A percentile compares a stretch with the other conserved stretches of the same genome.
These are phyloP conservation scores for Teinopalpus imperialis DNA, from an alignment of 2,888 invertebrate species.

Conservation along the genomic window DNA sequence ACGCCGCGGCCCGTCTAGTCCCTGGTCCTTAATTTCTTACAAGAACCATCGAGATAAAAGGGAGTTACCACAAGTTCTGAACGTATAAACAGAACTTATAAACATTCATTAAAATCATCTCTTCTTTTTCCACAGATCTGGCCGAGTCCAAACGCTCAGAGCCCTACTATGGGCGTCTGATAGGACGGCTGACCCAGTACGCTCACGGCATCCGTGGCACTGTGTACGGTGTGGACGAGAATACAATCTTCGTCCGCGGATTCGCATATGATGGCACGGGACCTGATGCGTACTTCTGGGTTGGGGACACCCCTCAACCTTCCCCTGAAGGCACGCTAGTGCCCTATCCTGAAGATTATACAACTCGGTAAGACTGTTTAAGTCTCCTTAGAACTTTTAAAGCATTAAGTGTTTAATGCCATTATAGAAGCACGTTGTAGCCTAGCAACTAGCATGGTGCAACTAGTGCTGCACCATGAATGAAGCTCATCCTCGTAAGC, in stretches of 20 bases:
- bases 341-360: conserved; percentile 93
- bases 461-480: no score
- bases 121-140: conserved; percentile 39
- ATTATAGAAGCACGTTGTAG: no score
- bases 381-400: no score
- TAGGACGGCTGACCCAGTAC: conserved; percentile 87
- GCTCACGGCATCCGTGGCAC: conserved; percentile 91
- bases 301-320: conserved; percentile 90
- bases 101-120: no score
- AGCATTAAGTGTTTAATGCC: no score
- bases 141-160: conserved; percentile 56
- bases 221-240: conserved; percentile 94
- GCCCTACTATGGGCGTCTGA: conserved; percentile 89
- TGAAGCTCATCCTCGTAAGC: no score
- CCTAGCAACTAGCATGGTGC: no score
- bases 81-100: no score
- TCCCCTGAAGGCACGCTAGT: conserved; percentile 92
- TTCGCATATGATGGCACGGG: conserved; percentile 95
- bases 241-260: conserved; percentile 91
- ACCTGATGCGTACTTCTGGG: conserved; percentile 95
- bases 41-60: no score
- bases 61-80: no score
- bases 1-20: no score
- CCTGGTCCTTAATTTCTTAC: no score
- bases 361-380: conserved; percentile 85